A percentile compares a stretch with the other conserved stretches of the same genome.
phyloP scores from a whole-genome alignment of 2,113 vertebrate species.

The Aramus guarauna region DNA sequence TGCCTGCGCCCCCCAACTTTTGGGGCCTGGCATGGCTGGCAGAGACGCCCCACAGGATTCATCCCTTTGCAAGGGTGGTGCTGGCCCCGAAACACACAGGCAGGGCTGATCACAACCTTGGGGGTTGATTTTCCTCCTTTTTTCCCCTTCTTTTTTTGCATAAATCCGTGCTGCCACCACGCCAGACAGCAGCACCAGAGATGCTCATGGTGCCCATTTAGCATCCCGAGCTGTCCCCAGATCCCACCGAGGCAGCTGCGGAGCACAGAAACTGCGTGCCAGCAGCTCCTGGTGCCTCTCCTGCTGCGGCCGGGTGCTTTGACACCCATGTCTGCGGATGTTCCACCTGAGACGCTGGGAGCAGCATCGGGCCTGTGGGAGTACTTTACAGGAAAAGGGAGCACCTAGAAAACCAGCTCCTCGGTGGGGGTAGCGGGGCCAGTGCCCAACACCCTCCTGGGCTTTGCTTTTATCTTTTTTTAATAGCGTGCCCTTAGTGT shows the following conservation, averaged over 20 bases:
- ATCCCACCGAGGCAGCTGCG: rapidly evolving
- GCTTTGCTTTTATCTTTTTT: no score
- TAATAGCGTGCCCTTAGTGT: rapidly evolving
- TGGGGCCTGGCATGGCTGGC: rapidly evolving
- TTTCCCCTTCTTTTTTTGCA: no score
- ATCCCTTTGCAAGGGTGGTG: neutral
- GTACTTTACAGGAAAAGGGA: neutral
- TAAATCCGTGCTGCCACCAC: rapidly evolving
- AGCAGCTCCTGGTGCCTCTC: neutral
- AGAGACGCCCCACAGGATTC: neutral
- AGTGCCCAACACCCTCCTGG: rapidly evolving
- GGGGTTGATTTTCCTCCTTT: neutral
- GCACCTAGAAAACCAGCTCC: rapidly evolving
- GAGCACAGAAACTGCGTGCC: neutral
- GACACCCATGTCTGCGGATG: rapidly evolving
- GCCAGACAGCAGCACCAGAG: rapidly evolving
- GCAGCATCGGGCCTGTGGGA: rapidly evolving
- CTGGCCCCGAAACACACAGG: rapidly evolving
- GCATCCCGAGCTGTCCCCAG: rapidly evolving
- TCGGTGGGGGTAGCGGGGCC: rapidly evolving
- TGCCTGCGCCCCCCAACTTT: neutral
- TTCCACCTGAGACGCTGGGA: rapidly evolving
- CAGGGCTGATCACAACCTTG: rapidly evolving
- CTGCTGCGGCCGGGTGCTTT: rapidly evolving
- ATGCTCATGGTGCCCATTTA: rapidly evolving